phyloP scores from a whole-genome alignment of 2,113 vertebrate species.

The Otocyon megalotis region DNA sequence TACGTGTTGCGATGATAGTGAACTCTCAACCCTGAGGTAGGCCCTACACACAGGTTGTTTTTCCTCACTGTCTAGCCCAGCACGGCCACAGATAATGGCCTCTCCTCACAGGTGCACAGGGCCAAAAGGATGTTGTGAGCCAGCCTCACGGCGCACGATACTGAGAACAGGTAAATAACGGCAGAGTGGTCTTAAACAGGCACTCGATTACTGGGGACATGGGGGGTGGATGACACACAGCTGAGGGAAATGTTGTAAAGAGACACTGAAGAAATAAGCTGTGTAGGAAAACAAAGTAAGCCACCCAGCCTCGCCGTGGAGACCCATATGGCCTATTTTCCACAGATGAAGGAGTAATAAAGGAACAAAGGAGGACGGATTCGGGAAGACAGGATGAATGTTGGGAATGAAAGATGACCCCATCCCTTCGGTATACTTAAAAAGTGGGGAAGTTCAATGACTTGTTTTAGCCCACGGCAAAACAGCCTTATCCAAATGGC shows the following conservation, averaged over 20 bases:
- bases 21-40: not conserved
- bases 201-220: not conserved
- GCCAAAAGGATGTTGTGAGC: not conserved
- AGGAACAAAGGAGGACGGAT: not conserved
- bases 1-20: not conserved
- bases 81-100: fast-evolving
- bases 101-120: fast-evolving
- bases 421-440: not conserved
- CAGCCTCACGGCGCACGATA: not conserved
- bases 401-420: not conserved
- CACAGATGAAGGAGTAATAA: not conserved
- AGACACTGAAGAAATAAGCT: not conserved
- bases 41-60: not conserved
- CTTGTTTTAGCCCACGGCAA: not conserved
- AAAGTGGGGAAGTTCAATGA: not conserved
- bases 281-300: not conserved
- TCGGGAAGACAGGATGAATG: not conserved
- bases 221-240: not conserved
- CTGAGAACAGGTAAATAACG: not conserved
- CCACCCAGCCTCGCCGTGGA: not conserved
- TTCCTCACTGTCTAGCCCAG: not conserved
- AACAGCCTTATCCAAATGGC: not conserved
- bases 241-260: not conserved
- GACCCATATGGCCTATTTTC: not conserved
- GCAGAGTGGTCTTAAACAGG: not conserved